Evolutionary conservation across 1,140 invertebrate species (phyloP).

Genomic region (Drosophila sechellia): DNA sequence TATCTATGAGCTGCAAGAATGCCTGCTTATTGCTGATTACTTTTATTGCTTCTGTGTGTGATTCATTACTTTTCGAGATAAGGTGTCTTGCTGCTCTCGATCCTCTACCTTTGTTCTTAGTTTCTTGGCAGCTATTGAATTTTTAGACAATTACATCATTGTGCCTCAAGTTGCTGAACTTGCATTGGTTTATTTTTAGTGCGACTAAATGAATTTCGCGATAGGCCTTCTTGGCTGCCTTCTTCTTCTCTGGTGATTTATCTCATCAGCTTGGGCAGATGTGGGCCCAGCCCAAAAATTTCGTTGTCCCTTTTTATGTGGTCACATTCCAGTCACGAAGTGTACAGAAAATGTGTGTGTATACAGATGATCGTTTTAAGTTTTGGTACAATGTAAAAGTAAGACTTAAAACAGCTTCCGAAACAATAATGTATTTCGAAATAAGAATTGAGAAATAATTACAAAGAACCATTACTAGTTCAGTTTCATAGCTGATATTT

Average conservation of each 20-base stretch:
- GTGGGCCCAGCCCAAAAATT: constrained; percentile 25
- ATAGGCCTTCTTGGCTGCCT: constrained; percentile 29
- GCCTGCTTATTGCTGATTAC: constrained; percentile 77
- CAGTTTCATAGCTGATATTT: no score
- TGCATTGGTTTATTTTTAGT: constrained; percentile 49
- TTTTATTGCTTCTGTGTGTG: constrained; percentile 71
- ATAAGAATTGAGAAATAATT: no score
- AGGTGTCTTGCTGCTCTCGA: constrained; percentile 31
- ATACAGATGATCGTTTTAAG: neutral
- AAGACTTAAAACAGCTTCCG: neutral
- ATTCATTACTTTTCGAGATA: constrained; percentile 73
- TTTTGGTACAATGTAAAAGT: neutral
- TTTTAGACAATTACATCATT: constrained; percentile 62
- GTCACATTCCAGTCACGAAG: constrained; percentile 14
- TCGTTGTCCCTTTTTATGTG: constrained; percentile 20
- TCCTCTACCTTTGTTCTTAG: constrained; percentile 8
- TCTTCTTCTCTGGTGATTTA: constrained; percentile 26
- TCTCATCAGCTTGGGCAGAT: constrained; percentile 30
- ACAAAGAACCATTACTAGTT: neutral
- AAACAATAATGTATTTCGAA: no score
- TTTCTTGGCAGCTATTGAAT: constrained; percentile 37
- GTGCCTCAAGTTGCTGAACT: constrained; percentile 18
- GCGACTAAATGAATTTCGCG: constrained; percentile 9
- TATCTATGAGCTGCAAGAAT: constrained; percentile 70
- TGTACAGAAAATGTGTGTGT: constrained; percentile 4